Evolutionary conservation across 2,797 vertebrate species (phyloP).

Genomic region (Enteromius argenteus): DNA sequence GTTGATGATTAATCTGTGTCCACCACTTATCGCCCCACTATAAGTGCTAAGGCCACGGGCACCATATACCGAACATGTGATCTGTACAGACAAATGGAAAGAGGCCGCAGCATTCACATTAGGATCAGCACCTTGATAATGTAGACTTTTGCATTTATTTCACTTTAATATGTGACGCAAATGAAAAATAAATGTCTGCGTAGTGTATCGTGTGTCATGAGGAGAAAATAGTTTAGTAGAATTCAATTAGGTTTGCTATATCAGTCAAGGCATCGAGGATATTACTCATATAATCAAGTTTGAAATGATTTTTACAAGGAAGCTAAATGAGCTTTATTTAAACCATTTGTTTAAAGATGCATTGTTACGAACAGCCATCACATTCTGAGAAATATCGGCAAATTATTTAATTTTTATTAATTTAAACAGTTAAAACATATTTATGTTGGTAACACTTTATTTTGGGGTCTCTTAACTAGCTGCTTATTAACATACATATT

Average conservation of each 20-base stretch:
- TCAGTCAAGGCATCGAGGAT: not conserved
- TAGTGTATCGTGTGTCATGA: not conserved
- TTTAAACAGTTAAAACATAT: not conserved
- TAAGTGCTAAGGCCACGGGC: constrained; percentile 53
- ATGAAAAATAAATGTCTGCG: not conserved
- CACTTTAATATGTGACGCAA: not conserved
- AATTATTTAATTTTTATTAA: not conserved
- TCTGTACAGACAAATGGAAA: constrained; percentile 23
- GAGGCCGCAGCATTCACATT: not conserved
- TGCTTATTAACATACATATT: no score
- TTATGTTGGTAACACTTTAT: not conserved
- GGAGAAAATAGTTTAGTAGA: not conserved
- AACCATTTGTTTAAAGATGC: not conserved
- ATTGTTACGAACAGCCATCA: not conserved
- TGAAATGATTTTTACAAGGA: not conserved
- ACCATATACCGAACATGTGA: constrained; percentile 35
- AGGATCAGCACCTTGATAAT: constrained; percentile 28
- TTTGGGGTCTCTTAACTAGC: no score
- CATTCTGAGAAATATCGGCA: not conserved
- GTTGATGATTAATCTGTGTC: constrained; percentile 65
- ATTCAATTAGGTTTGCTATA: constrained; percentile 14
- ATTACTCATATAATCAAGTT: constrained; percentile 14
- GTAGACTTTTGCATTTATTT: not conserved
- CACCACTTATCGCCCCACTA: constrained; percentile 52
- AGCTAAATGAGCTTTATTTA: constrained; percentile 1